Evolutionary conservation across 2,113 vertebrate species (phyloP).

Genomic region (Acinonyx jubatus): DNA sequence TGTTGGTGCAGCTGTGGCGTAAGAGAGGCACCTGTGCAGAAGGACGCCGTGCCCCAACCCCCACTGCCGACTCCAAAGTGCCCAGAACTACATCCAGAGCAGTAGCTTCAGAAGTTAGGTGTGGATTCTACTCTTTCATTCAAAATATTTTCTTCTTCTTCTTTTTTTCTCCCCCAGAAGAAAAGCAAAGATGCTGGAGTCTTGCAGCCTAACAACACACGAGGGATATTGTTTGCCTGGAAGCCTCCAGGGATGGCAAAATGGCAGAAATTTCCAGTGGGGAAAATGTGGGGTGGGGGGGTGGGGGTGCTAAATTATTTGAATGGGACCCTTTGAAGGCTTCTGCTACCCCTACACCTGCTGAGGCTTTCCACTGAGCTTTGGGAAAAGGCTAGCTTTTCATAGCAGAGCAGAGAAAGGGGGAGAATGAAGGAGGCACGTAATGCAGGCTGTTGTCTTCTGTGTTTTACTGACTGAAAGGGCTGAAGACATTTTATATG

Average conservation of each 20-base stretch:
- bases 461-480: background rate
- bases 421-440: background rate
- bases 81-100: background rate
- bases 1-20: fast-evolving
- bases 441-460: background rate
- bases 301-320: background rate
- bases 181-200: background rate
- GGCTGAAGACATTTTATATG: background rate
- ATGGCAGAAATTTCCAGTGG: background rate
- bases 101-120: background rate
- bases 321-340: background rate
- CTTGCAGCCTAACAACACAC: background rate
- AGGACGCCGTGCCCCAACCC: background rate
- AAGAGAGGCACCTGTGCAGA: background rate
- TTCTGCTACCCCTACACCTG: background rate
- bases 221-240: background rate
- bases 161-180: background rate
- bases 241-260: background rate
- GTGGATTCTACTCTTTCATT: background rate
- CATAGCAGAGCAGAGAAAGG: background rate
- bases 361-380: background rate
- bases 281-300: background rate
- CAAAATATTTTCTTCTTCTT: background rate
- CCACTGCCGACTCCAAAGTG: background rate
- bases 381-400: background rate